Base-by-base conservation (phyloP, 2,888 invertebrate species). In the Rhingia rostrata region DNA sequence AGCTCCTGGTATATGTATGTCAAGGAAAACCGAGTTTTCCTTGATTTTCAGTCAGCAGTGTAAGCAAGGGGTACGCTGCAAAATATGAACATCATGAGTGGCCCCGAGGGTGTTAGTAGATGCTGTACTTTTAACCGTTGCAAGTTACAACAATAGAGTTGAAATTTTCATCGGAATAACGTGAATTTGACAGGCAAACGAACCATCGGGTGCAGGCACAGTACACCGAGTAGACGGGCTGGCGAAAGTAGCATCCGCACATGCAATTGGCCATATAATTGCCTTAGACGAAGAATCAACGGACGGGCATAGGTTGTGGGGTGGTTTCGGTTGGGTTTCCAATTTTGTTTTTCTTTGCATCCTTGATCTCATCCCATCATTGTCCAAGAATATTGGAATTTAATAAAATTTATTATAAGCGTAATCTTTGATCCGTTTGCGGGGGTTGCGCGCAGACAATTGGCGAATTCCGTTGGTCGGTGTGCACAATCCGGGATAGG, bases 181-280 rank as follows among this genome's bases (percentile, higher is more conserved):
- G 80, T 84, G 80, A 69, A 70, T 80, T 60, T 84, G 83, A 80
- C 70, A 80, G 53, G 54, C 60, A 49, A 80, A 47, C 73, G 64
- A 39, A 78, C 63, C 64, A 53, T 64, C 43, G 58, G 53, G 43
- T 66, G 51, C 37, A 43, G n/a, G 5, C 30, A 30, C 10, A 49
- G 6, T 7, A 14, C 37, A 22, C 14, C 37, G 32, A 6, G 32
- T 39, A 77, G 37, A 56, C 39, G 58, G 32, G 43, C 54, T n/a
- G 12, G 43, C 63, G 39, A 56, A 54, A 77, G 60, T 54, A 64
- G 41, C 69, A 69, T 60, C 56, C 67, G 58, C 49, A 80, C 66
- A 80, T 58, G 83, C 80, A 84, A 75, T 84, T 80, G 80, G 69
- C 64, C 80, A 80, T 84, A 80, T 84, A 80, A 84, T 84, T 84